Conservation (phyloP, 1,140 invertebrate genomes). For the Euura saliciscinereae region DNA sequence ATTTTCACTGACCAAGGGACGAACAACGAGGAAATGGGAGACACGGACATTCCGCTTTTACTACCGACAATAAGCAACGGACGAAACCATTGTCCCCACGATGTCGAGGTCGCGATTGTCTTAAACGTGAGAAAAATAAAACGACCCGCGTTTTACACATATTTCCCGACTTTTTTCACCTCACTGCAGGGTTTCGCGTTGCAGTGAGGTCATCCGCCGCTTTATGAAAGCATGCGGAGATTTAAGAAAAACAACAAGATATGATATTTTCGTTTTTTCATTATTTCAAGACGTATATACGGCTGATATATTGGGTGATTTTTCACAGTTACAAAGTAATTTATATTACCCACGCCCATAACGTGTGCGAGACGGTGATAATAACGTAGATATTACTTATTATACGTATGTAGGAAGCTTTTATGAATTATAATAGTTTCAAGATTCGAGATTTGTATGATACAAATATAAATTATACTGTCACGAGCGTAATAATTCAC, state of each 20-base stretch:
- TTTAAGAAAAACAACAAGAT: too few relatives aligned
- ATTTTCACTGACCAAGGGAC: neutral
- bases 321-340: neutral
- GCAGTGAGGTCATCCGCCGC: too few relatives aligned
- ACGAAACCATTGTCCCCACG: neutral
- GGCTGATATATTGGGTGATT: too few relatives aligned
- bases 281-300: too few relatives aligned
- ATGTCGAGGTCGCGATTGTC: neutral
- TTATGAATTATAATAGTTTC: too few relatives aligned
- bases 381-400: too few relatives aligned
- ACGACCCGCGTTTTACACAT: neutral
- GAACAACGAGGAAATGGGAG: neutral
- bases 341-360: neutral
- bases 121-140: neutral
- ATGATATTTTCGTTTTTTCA: too few relatives aligned
- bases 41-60: neutral
- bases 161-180: too few relatives aligned
- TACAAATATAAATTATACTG: conserved; percentile 28
- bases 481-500: conserved; percentile 24
- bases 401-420: too few relatives aligned
- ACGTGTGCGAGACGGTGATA: too few relatives aligned
- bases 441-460: conserved; percentile 17
- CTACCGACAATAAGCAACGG: neutral
- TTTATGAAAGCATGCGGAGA: too few relatives aligned
- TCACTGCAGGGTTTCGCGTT: too few relatives aligned